Evolutionary conservation across 2,113 vertebrate genomes (phyloP).

Genomic region (Siphamia tubifer): DNA sequence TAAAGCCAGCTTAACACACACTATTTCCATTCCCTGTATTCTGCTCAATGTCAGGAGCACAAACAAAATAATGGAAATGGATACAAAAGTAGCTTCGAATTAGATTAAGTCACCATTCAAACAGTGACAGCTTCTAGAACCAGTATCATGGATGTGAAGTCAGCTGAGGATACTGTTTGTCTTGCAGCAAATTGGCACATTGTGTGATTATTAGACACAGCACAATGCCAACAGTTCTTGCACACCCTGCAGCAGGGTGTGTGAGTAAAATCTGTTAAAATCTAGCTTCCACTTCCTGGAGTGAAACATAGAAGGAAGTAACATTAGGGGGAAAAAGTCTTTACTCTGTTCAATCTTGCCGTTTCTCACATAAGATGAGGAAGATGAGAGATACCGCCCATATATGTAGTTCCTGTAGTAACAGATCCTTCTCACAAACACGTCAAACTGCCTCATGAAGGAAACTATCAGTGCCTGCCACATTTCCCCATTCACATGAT

Average conservation of each 20-base stretch:
- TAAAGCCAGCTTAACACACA: slow-evolving; percentile 51
- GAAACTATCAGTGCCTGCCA: background rate
- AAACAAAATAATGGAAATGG: slow-evolving; percentile 3
- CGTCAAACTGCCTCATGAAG: background rate
- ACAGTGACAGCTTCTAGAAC: background rate
- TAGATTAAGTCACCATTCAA: background rate
- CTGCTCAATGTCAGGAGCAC: slow-evolving; percentile 2
- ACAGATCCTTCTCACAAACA: background rate
- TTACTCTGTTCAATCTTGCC: background rate
- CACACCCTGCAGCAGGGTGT: slow-evolving; percentile 12
- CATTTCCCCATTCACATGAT: background rate
- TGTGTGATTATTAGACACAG: background rate
- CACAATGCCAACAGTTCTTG: slow-evolving; percentile 14
- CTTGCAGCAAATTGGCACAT: background rate
- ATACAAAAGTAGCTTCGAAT: background rate
- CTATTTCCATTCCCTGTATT: slow-evolving; percentile 46
- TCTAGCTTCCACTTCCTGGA: slow-evolving; percentile 44
- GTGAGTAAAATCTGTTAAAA: slow-evolving; percentile 11
- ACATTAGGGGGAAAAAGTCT: background rate
- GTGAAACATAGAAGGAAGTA: slow-evolving; percentile 27
- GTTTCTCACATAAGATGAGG: background rate
- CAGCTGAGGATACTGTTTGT: background rate
- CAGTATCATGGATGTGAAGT: background rate
- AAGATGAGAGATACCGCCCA: background rate
- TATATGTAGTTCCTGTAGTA: background rate